Evolutionary conservation across 2,797 vertebrate genomes (phyloP).

Genomic region (Lacerta agilis): DNA sequence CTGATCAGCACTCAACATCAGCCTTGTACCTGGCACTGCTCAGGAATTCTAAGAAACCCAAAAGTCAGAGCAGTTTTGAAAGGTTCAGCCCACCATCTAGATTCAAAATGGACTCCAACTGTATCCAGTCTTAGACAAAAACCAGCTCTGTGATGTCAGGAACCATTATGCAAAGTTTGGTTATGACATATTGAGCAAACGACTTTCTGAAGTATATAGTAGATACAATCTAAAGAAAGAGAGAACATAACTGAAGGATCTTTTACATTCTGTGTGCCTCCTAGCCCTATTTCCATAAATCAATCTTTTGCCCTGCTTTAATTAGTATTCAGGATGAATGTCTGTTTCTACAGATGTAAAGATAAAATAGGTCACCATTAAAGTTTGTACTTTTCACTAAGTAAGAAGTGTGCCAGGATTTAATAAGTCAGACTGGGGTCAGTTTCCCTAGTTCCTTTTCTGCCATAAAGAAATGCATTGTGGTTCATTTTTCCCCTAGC

Average conservation of each 20-base stretch:
- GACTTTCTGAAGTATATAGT: too few species aligned
- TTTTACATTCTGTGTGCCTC: conserved; percentile 8
- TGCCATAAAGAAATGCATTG: conserved; percentile 6
- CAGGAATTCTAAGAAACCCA: too few species aligned
- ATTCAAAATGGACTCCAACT: too few species aligned
- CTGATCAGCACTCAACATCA: not conserved
- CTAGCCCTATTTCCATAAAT: conserved; percentile 44
- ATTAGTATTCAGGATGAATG: conserved; percentile 35
- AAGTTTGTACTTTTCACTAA: conserved; percentile 36
- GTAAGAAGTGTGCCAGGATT: conserved; percentile 16
- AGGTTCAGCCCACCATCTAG: too few species aligned
- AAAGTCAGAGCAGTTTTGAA: too few species aligned
- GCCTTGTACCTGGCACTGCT: too few species aligned
- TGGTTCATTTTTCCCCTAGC: conserved; percentile 26
- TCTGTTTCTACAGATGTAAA: conserved; percentile 8
- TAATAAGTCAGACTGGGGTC: conserved; percentile 26
- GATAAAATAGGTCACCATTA: conserved; percentile 41
- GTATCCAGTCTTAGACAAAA: too few species aligned
- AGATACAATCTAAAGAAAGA: not conserved
- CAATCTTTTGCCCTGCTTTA: not conserved
- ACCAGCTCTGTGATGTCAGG: too few species aligned
- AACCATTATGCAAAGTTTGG: too few species aligned
- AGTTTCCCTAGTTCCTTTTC: conserved; percentile 39
- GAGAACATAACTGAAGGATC: not conserved
- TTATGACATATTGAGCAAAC: too few species aligned